A percentile compares a stretch with the other conserved stretches of the same genome.
These are phyloP conservation scores for Mechanitis messenoides DNA, from an alignment of 2,888 invertebrate genomes.

Conservation along the genomic window DNA sequence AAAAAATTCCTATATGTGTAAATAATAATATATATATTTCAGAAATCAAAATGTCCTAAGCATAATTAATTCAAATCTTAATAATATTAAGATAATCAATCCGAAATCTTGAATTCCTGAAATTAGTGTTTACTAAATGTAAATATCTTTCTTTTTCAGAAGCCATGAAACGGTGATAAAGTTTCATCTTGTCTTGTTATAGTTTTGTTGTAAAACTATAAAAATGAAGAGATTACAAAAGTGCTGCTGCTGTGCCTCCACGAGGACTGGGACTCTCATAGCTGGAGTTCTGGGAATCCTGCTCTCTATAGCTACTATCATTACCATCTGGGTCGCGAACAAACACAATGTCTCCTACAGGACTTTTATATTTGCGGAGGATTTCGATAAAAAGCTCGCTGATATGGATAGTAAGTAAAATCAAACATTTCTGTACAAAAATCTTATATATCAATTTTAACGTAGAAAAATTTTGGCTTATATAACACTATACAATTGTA, in stretches of 20 bases:
- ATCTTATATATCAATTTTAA: background rate
- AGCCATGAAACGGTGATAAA: slow-evolving; percentile 32
- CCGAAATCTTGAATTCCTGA: no score
- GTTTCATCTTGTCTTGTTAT: background rate
- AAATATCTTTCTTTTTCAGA: slow-evolving; percentile 30
- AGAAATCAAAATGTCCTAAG: no score
- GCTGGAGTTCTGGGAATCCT: slow-evolving; percentile 84
- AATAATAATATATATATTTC: no score
- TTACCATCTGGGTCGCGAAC: slow-evolving; percentile 78
- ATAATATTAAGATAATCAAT: no score
- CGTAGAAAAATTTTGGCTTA: background rate
- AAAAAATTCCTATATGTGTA: no score
- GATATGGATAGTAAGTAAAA: slow-evolving; percentile 77
- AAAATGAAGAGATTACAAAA: slow-evolving; percentile 76
- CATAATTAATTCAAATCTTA: no score
- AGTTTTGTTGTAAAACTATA: slow-evolving; percentile 14
- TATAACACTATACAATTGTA: no score
- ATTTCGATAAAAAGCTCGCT: slow-evolving; percentile 71
- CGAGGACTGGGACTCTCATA: slow-evolving; percentile 84
- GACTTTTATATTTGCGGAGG: slow-evolving; percentile 85
- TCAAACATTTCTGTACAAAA: background rate
- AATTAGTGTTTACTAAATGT: background rate
- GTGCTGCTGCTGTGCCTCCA: slow-evolving; percentile 84
- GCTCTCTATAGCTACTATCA: slow-evolving; percentile 82
- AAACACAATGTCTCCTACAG: slow-evolving; percentile 81